Percentiles rank a stretch among this genome's conserved stretches.
These are phyloP conservation scores for Gnathonemus echidnorhynchus DNA, from an alignment of 2,113 vertebrate species.

Conservation along the genomic window DNA sequence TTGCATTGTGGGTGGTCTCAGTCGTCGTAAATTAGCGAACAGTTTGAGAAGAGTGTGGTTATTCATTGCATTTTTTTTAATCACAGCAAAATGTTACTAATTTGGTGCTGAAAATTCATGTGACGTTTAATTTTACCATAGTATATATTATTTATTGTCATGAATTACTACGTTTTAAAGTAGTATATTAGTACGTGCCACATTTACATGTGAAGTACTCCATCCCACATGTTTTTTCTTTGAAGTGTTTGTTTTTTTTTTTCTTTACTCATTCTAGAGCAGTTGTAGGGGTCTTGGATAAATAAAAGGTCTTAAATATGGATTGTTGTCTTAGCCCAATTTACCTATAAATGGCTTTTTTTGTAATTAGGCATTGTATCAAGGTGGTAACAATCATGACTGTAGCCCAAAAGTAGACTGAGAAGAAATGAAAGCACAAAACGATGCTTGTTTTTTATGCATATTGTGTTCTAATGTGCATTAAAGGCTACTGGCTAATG, in stretches of 20 bases:
- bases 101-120: neutral
- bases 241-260: neutral
- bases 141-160: conserved; percentile 13
- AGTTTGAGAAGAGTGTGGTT: conserved; percentile 26
- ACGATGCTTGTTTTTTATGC: neutral
- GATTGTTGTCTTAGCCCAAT: neutral
- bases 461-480: neutral
- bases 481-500: neutral
- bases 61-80: neutral
- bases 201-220: neutral
- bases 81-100: neutral
- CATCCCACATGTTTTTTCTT: neutral
- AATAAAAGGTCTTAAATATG: conserved; percentile 8
- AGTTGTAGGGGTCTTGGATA: neutral
- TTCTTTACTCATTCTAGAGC: conserved; percentile 24
- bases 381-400: neutral
- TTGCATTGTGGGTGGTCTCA: conserved; percentile 33
- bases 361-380: neutral
- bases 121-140: neutral
- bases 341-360: neutral
- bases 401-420: neutral
- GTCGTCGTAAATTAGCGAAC: conserved; percentile 40
- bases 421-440: neutral
- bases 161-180: conserved; percentile 6
- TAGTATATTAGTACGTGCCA: neutral